Evolutionary conservation across 2,113 vertebrate genomes (phyloP), one percentile per base, ranked within the genome.

Genomic region (Sinocyclocheilus anophthalmus): DNA sequence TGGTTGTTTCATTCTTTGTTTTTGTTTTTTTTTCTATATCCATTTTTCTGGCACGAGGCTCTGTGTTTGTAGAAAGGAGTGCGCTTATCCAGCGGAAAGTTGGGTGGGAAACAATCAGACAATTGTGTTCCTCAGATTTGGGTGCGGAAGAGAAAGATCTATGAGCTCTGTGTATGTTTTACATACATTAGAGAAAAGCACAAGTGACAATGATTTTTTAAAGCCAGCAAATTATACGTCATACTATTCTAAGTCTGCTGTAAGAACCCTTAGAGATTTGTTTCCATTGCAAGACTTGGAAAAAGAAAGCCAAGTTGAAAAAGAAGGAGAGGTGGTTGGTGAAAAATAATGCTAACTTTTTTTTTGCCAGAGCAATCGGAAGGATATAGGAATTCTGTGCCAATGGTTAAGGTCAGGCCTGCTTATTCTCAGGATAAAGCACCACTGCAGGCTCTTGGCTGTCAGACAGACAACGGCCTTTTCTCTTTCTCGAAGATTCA

Each of bases 361-460:
- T 72, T 70, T 82, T 65, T 65, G 30, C 59, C 65, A 67, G 24
- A 87, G 75, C 81, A 69, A 70, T 84, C 75, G 73, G 81, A 84
- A 84, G 75, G 73, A 79, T 69, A 83, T 69, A 80, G 53, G 50
- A 69, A 57, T 73, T 78, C 24, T 72, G 63, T 70, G 75, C 48
- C 81, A 87, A 13, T 61, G 86, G 65, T 84, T 80, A 77, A 79
- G 86, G 45, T 86, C 80, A 85, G 77, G 72, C 16, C 88, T 89
- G 85, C 63, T 30, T 75, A 78, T 79, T 84, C 73, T 89, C 65
- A 89, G 53, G 80, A 63, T 48, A 45, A 57, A 61, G 83, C 61
- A 70, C 73, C 11, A 83, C 77, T 50, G 26, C 50, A 20, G 48
- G 63, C 20, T 20, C 37, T 42, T 85, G 87, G 24, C 81, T 79